Base-by-base conservation (phyloP, 1,140 invertebrate species). In the Drosophila kikkawai region DNA sequence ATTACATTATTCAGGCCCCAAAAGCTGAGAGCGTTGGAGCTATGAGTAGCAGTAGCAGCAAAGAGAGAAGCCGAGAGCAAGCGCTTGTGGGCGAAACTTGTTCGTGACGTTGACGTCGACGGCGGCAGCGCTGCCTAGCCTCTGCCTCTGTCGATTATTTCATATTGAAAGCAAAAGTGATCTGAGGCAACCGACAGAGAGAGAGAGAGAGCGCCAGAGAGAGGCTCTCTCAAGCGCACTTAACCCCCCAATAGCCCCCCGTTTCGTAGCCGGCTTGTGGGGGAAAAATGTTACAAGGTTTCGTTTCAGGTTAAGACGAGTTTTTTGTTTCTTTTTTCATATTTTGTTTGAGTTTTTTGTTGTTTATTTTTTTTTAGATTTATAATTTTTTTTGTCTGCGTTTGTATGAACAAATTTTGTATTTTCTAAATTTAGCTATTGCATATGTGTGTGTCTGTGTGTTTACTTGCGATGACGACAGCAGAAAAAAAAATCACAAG, bases 101-200 rank as follows among this genome's bases (percentile, higher is more conserved):
- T 85, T 90, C 75, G 58, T 74, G 73, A 32, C 22, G 65, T 13
- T 29, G 51, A 36, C 17, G 58, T 15, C 39, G 55, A 37, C 70
- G 37, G 6, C 42, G 29, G n/a, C 66, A 11, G 48, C 48, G 55
- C 63, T 64, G 70, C 17, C 50, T 19, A 19, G 51, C 53, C 55
- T 34, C 63, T 74, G 67, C 53, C 47, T 32, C 66, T 53, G 77
- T 75, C 85, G 90, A 92, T 92, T 92, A 92, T 92, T 92, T 92
- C 91, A 92, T 92, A 92, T 79, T 90, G 91, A 92, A 92, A 92
- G 88, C 91, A 92, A 92, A 92, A 92, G 91, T 92, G 83, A 91
- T 88, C 80, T 86, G 58, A 84, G 39, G 57, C 68, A 41, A 50
- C 64, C 55, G 56, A 45, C 64, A 65, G 36, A 53, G 47, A 53